phyloP scores from a whole-genome alignment of 2,113 vertebrate species.

The Scalopus aquaticus region DNA sequence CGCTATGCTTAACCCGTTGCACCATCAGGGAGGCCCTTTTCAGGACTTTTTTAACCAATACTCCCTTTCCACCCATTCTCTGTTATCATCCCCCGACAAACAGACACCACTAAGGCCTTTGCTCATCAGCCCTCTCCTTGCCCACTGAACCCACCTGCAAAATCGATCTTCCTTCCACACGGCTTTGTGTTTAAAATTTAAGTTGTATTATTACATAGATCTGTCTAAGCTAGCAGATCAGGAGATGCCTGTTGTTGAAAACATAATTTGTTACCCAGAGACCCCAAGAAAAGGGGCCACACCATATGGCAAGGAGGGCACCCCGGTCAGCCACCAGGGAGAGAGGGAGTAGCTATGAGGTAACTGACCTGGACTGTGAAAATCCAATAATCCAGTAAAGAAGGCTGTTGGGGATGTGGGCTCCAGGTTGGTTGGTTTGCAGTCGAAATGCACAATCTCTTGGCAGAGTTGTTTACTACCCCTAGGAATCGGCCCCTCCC shows the following conservation, averaged over 20 bases:
- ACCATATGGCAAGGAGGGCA: neutral
- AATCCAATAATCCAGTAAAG: neutral
- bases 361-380: neutral
- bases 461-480: too few relatives aligned
- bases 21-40: neutral
- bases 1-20: too few relatives aligned
- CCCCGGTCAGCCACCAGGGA: fast-evolving
- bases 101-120: neutral
- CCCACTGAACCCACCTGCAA: neutral
- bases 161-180: neutral
- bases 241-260: neutral
- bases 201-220: neutral
- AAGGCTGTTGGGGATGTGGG: neutral
- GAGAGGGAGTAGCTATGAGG: neutral
- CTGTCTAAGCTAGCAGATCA: neutral
- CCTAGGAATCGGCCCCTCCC: neutral
- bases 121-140: too few relatives aligned
- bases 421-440: neutral
- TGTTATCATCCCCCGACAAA: neutral
- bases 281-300: neutral
- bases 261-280: too few relatives aligned
- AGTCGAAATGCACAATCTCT: neutral
- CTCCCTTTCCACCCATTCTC: neutral
- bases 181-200: neutral
- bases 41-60: neutral